phyloP scores from a whole-genome alignment of 1,140 invertebrate species.

The Psilanteris sp. region DNA sequence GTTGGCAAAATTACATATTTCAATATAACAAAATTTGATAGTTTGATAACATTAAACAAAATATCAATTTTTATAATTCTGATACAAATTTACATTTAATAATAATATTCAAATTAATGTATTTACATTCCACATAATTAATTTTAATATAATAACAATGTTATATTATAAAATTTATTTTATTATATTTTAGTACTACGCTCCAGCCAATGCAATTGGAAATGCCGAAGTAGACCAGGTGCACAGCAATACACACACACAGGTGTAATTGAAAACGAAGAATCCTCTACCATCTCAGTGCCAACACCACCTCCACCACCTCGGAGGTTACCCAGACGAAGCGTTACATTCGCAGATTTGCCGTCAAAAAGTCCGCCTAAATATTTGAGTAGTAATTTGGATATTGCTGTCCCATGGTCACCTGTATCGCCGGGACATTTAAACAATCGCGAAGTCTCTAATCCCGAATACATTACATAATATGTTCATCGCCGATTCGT shows the following conservation, averaged over 20 bases:
- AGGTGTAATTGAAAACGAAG: slow-evolving; percentile 81
- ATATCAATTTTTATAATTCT: too few relatives aligned
- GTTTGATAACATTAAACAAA: too few relatives aligned
- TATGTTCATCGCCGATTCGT: slow-evolving; percentile 11
- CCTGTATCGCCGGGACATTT: slow-evolving; percentile 75
- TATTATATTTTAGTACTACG: slow-evolving; percentile 90
- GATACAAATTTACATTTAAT: too few relatives aligned
- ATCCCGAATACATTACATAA: slow-evolving; percentile 76
- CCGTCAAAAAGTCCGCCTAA: slow-evolving; percentile 71
- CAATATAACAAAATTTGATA: too few relatives aligned
- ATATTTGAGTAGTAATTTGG: slow-evolving; percentile 62
- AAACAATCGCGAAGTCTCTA: slow-evolving; percentile 66
- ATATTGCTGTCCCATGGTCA: slow-evolving; percentile 76
- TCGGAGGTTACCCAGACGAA: slow-evolving; percentile 70
- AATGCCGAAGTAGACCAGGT: slow-evolving; percentile 85
- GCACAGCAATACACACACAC: slow-evolving; percentile 88
- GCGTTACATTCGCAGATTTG: slow-evolving; percentile 76
- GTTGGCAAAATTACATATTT: too few relatives aligned
- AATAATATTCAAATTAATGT: too few relatives aligned
- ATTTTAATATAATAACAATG: too few relatives aligned
- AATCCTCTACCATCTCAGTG: slow-evolving; percentile 69
- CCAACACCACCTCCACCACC: slow-evolving; percentile 74
- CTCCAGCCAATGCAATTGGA: slow-evolving; percentile 86
- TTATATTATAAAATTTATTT: too few relatives aligned
- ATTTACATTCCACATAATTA: too few relatives aligned